Evolutionary conservation across 2,888 invertebrate genomes (phyloP).

Genomic region (Lepidonotus clava): DNA sequence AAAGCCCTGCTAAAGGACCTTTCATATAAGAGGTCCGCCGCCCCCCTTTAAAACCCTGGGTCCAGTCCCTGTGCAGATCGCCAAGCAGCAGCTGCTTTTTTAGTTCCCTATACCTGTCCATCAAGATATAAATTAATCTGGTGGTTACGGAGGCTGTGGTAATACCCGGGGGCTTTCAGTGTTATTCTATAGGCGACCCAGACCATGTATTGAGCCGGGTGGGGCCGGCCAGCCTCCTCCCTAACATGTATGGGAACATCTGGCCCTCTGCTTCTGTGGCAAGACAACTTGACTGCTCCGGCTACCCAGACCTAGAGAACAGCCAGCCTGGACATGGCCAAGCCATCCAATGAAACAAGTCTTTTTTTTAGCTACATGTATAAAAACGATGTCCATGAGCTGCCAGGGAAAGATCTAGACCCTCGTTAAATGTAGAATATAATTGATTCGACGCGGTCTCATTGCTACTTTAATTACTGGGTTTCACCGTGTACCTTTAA

Average conservation of each 20-base stretch:
- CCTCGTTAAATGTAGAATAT: too few relatives aligned
- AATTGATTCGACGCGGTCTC: too few relatives aligned
- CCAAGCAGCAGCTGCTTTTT: background rate
- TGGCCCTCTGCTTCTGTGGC: background rate
- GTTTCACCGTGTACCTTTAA: too few relatives aligned
- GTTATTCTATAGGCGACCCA: constrained; percentile 13
- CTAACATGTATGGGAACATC: constrained; percentile 29
- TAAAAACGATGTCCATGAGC: too few relatives aligned
- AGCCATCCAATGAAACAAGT: too few relatives aligned
- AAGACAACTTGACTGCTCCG: background rate
- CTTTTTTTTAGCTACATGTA: too few relatives aligned
- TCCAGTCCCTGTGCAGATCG: background rate
- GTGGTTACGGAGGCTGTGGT: background rate
- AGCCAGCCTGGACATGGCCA: background rate
- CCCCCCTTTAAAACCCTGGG: background rate
- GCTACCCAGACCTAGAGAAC: background rate
- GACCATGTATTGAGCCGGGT: background rate
- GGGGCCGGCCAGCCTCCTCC: background rate
- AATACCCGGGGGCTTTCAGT: constrained; percentile 32
- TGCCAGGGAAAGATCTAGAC: too few relatives aligned
- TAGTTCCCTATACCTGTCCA: constrained; percentile 1
- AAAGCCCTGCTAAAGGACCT: background rate
- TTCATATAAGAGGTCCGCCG: background rate
- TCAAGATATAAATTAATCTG: constrained; percentile 18
- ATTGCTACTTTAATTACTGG: too few relatives aligned